Evolutionary conservation across 1,140 invertebrate genomes (phyloP), one percentile per base, ranked within the genome.

Genomic region (Ptiloglossa arizonensis): DNA sequence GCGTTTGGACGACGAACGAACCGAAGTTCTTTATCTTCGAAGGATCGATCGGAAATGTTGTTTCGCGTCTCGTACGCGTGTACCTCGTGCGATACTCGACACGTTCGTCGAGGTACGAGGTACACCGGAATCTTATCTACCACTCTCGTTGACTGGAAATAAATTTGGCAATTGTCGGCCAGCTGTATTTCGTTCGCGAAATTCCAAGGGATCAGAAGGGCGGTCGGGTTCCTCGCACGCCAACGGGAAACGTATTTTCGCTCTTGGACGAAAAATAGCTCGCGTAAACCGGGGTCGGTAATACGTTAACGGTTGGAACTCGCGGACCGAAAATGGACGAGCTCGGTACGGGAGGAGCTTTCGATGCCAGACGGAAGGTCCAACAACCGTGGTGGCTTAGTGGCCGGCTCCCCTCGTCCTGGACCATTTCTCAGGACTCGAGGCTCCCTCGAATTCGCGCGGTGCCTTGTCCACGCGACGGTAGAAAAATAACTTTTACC

Each of bases 301-400:
- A 76, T 69, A 76, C 29, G 54, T 76, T 69, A 76, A 76, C 54
- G 32, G 66, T 27, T n/a, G 27, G 69, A 82, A 70, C 35, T 67
- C 57, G 35, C 44, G 38, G 71, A 76, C 62, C 62, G 71, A 59
- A 69, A 75, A 84, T 80, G 77, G 76, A 84, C 81, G 71, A 11
- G 19, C 24, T 35, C n/a, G 52, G 17, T 11, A 32, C 22, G 63
- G 54, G 70, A 41, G 54, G 35, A 63, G 79, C 44, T 85, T 52
- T 57, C 69, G 62, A 78, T 81, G 79, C 70, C 68, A 63, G 66
- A 78, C 69, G 73, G 74, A 81, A 85, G 69, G 59, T 69, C 73
- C 83, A 52, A 81, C 79, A 81, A 82, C 48, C 48, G 48, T 52
- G 82, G 70, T 70, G 62, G 70, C 79, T 86, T 85, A 86, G 64